Evolutionary conservation across 2,797 vertebrate genomes (phyloP).

Genomic region (Delichon dasypus): DNA sequence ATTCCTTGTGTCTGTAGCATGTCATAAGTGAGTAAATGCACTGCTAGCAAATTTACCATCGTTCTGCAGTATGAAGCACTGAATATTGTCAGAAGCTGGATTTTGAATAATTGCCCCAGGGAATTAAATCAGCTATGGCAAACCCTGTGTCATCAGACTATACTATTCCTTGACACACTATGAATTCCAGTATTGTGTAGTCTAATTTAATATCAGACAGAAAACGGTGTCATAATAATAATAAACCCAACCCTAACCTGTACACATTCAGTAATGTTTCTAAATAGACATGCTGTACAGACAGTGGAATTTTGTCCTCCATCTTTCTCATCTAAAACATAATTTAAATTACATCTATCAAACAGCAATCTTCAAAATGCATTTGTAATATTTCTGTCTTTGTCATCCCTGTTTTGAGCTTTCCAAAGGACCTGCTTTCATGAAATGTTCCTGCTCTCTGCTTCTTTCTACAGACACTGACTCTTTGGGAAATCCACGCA

Average conservation of each 20-base stretch:
- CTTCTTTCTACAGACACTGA: not conserved
- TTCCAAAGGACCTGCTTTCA: not conserved
- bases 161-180: not conserved
- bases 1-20: not conserved
- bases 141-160: not conserved
- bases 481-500: not conserved
- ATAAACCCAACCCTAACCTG: fast-evolving
- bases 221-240: not conserved
- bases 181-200: not conserved
- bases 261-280: not conserved
- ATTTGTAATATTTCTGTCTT: not conserved
- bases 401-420: not conserved
- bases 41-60: not conserved
- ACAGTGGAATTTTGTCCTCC: not conserved
- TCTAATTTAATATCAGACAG: not conserved
- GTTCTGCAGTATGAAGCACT: not conserved
- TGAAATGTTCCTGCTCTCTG: not conserved
- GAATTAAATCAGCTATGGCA: not conserved
- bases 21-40: not conserved
- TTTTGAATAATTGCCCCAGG: not conserved
- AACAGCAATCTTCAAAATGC: not conserved
- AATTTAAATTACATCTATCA: not conserved
- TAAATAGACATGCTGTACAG: not conserved
- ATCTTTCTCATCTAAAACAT: not conserved
- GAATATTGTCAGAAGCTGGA: not conserved